These are phyloP conservation scores for Drosophila infuscata DNA, from an alignment of 2,888 invertebrate species.

Conservation along the genomic window DNA sequence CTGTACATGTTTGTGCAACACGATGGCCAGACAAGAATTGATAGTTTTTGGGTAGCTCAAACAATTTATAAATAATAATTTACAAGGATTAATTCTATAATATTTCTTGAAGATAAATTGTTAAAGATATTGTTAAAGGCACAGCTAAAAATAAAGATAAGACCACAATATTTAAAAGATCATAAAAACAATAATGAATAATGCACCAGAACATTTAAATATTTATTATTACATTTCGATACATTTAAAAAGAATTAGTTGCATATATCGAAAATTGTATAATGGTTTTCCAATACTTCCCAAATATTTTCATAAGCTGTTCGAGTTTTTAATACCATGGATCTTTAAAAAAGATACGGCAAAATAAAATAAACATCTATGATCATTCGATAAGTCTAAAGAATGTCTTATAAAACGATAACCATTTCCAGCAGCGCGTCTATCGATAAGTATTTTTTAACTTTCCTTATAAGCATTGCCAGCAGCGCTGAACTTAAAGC, in stretches of 20 bases:
- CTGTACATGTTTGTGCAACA: neutral
- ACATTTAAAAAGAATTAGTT: neutral
- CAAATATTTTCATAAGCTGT: neutral
- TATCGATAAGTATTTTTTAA: neutral
- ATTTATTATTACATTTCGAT: neutral
- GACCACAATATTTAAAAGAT: neutral
- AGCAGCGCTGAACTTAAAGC: neutral
- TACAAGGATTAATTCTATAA: neutral
- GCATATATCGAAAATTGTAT: neutral
- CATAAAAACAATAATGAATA: neutral
- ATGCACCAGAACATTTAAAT: neutral
- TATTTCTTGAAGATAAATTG: neutral
- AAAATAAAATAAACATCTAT: neutral
- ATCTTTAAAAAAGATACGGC: neutral
- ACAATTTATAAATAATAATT: no score
- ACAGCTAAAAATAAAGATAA: neutral
- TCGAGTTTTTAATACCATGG: neutral
- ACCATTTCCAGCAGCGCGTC: neutral
- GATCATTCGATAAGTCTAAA: neutral
- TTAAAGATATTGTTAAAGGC: neutral
- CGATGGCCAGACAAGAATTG: neutral
- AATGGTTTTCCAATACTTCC: neutral
- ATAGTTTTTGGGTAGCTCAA: neutral
- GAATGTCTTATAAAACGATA: neutral
- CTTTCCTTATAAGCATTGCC: neutral